phyloP scores from a whole-genome alignment of 2,797 vertebrate species.

The Avahi laniger region DNA sequence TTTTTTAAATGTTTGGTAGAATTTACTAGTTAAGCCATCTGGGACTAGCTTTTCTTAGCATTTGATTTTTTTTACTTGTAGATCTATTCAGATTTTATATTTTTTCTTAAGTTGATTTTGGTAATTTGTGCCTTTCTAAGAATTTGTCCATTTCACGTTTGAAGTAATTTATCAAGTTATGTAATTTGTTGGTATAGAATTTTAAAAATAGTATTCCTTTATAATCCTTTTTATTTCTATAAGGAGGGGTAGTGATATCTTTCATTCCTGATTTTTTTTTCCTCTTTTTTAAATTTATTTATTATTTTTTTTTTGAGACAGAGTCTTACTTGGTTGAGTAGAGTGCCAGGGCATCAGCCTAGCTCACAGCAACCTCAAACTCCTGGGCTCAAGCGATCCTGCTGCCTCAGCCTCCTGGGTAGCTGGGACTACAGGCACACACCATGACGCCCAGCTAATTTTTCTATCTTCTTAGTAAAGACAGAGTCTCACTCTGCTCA shows the following conservation, averaged over 20 bases:
- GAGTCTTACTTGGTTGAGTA: too few relatives aligned
- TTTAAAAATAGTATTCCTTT: neutral
- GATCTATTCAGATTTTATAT: neutral
- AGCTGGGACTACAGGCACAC: too few relatives aligned
- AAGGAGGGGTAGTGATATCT: neutral
- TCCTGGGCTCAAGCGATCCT: too few relatives aligned
- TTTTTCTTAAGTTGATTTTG: neutral
- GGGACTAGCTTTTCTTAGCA: neutral
- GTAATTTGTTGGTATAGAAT: neutral
- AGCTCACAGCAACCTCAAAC: too few relatives aligned
- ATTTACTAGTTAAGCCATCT: neutral
- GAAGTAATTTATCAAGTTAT: neutral
- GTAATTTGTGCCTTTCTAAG: neutral
- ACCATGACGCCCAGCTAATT: too few relatives aligned
- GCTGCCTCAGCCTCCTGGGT: too few relatives aligned
- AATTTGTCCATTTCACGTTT: neutral
- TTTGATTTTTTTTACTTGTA: neutral
- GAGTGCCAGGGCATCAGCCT: too few relatives aligned
- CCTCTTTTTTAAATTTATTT: too few relatives aligned
- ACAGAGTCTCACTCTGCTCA: too few relatives aligned
- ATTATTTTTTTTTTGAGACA: too few relatives aligned
- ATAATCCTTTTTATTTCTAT: neutral
- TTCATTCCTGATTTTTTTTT: neutral
- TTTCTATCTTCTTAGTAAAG: too few relatives aligned
- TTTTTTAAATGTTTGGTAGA: neutral